Percentiles rank a stretch among this genome's conserved stretches.
phyloP scores from a whole-genome alignment of 2,888 invertebrate species.

The Protodeltote pygarga region DNA sequence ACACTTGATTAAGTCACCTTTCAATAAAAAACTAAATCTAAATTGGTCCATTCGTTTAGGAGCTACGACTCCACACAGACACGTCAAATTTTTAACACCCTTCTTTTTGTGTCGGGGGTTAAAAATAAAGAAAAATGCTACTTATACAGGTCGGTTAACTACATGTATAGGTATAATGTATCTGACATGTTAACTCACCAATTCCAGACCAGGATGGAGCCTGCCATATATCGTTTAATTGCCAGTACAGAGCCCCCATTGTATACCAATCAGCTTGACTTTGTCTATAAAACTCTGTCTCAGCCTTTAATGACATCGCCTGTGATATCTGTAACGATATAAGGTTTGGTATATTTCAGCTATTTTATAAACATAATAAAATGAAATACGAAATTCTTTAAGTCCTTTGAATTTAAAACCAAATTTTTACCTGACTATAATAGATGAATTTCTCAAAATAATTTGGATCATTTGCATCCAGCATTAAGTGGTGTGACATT shows the following conservation, averaged over 20 bases:
- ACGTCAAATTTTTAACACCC: no score
- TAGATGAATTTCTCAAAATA: slow-evolving; percentile 91
- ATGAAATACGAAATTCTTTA: background rate
- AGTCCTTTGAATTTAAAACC: background rate
- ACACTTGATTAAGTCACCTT: no score
- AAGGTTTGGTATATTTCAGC: background rate
- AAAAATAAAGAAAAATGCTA: no score
- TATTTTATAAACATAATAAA: background rate
- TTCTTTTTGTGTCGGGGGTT: no score
- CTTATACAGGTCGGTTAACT: no score
- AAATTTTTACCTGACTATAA: slow-evolving; percentile 91
- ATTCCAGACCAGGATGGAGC: slow-evolving; percentile 98
- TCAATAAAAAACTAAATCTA: no score
- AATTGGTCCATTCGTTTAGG: no score
- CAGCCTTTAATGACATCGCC: slow-evolving; percentile 94
- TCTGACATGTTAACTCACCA: slow-evolving; percentile 73
- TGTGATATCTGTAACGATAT: slow-evolving; percentile 90
- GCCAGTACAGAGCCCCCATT: slow-evolving; percentile 99
- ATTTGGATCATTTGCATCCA: slow-evolving; percentile 81
- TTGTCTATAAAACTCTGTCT: slow-evolving; percentile 94
- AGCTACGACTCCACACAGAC: no score
- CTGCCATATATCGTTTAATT: slow-evolving; percentile 99
- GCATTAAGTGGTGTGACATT: slow-evolving; percentile 88
- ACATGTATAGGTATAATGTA: no score
- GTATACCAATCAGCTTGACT: slow-evolving; percentile 88